Percentiles rank a stretch among this genome's conserved stretches.
Conservation (phyloP, 2,113 vertebrate genomes). For the Caloenas nicobarica region DNA sequence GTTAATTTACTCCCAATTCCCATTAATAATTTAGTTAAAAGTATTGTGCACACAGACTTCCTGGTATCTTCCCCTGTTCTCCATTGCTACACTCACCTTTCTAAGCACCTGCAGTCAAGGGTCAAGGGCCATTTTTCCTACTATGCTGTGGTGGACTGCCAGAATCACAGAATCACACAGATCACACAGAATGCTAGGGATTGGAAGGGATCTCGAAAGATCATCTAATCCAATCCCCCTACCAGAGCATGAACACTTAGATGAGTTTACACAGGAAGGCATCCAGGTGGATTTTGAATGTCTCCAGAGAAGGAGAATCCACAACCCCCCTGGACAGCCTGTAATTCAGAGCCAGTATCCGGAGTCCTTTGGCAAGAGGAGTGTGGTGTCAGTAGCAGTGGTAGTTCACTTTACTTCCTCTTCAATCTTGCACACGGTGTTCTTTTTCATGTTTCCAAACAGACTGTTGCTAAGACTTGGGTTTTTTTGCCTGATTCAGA, state of each 20-base stretch:
- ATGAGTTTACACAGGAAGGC: too few relatives aligned
- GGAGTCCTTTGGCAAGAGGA: not conserved
- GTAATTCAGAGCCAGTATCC: too few relatives aligned
- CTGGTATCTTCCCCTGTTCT: not conserved
- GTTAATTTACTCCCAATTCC: not conserved
- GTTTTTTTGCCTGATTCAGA: not conserved
- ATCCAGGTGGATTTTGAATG: too few relatives aligned
- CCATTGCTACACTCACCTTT: not conserved
- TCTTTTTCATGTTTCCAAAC: not conserved
- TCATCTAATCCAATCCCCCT: too few relatives aligned
- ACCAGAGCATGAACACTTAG: too few relatives aligned
- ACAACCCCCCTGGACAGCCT: too few relatives aligned
- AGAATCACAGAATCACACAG: too few relatives aligned
- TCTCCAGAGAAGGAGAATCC: too few relatives aligned
- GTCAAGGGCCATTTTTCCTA: not conserved
- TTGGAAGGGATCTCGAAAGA: too few relatives aligned
- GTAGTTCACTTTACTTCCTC: not conserved
- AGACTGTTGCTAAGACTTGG: not conserved
- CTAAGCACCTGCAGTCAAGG: not conserved
- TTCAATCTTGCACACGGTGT: not conserved
- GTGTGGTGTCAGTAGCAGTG: rapidly evolving
- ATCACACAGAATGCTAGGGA: too few relatives aligned
- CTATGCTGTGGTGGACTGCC: rapidly evolving
- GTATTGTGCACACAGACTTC: not conserved
- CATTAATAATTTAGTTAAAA: not conserved